A percentile compares a stretch with the other conserved stretches of the same genome.
Evolutionary conservation across 2,113 vertebrate species (phyloP).

Genomic region (Cathartes aura): DNA sequence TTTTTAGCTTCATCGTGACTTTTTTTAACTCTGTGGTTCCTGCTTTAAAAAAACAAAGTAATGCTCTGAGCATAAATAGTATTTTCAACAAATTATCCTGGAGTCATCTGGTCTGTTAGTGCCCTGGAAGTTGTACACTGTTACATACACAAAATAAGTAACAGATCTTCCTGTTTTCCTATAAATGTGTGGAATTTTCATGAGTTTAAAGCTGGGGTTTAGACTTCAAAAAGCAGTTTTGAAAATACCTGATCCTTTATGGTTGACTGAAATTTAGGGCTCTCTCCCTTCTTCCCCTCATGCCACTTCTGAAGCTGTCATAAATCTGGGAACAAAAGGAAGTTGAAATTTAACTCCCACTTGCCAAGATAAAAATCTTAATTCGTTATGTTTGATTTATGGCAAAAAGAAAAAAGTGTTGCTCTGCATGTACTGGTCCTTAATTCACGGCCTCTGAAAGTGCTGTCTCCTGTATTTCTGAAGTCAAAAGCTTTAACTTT

Average conservation of each 20-base stretch:
- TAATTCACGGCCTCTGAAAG: not conserved
- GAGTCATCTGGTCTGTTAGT: not conserved
- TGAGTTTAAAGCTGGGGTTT: not conserved
- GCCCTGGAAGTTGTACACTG: not conserved
- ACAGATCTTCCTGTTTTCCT: not conserved
- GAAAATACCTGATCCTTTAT: not conserved
- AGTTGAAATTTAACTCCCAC: not conserved
- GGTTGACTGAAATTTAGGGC: not conserved
- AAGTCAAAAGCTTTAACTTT: not conserved
- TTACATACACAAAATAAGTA: not conserved
- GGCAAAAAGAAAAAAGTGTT: not conserved
- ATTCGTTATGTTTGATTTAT: not conserved
- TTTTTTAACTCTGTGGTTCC: not conserved
- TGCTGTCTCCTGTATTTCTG: not conserved
- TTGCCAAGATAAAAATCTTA: not conserved
- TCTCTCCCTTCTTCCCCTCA: not conserved
- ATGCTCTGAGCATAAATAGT: not conserved
- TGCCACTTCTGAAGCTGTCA: not conserved
- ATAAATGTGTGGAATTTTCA: not conserved
- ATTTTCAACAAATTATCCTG: not conserved
- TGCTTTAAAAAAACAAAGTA: not conserved
- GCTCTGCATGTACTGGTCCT: not conserved
- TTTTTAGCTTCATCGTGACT: not conserved
- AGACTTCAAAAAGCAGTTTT: not conserved
- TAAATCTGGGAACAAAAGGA: constrained; percentile 17